These are phyloP conservation scores for Chymomyza caudatula DNA, from an alignment of 2,888 invertebrate species.

Conservation along the genomic window DNA sequence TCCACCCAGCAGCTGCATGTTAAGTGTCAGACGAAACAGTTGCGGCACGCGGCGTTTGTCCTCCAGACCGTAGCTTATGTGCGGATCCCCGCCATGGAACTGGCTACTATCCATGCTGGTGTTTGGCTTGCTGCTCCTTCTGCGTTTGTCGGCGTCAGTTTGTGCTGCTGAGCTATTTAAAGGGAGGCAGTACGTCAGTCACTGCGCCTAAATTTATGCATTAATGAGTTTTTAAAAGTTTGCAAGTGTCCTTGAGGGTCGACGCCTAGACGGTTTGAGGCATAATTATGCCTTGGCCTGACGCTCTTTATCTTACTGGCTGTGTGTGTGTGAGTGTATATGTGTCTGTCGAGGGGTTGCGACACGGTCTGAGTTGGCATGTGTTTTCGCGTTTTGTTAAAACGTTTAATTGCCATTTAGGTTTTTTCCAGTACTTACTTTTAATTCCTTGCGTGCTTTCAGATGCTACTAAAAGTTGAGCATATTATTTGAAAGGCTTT, in stretches of 20 bases:
- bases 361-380: not conserved
- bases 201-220: constrained; percentile 55
- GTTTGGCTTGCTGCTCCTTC: constrained; percentile 8
- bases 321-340: not conserved
- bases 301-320: not conserved
- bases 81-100: constrained; percentile 48
- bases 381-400: not conserved
- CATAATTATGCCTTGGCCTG: constrained; percentile 1
- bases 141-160: constrained; percentile 30
- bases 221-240: constrained; percentile 71
- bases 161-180: constrained; percentile 47
- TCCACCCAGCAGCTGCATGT: constrained; percentile 49
- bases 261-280: constrained; percentile 29
- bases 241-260: constrained; percentile 20
- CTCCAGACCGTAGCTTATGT: constrained; percentile 42
- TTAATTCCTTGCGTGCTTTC: not conserved
- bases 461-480: not conserved
- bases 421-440: not conserved
- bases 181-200: not conserved
- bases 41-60: constrained; percentile 43
- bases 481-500: not conserved
- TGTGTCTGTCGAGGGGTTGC: not conserved
- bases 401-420: not conserved
- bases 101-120: constrained; percentile 45
- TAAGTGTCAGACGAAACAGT: constrained; percentile 53